These are phyloP conservation scores for Mimumesa dahlbomi DNA, from an alignment of 2,888 invertebrate genomes.

Conservation along the genomic window DNA sequence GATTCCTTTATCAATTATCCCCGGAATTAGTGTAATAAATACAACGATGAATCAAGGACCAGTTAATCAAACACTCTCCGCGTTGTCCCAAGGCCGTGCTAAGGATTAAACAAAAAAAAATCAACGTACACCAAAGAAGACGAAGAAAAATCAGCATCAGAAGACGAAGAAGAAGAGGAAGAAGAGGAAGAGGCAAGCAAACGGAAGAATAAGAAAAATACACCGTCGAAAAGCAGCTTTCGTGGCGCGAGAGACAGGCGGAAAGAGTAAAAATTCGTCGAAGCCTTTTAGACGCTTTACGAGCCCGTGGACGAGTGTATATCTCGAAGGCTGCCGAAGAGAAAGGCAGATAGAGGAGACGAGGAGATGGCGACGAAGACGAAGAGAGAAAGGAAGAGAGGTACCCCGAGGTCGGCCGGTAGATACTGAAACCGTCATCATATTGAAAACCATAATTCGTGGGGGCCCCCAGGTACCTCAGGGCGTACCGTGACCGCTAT, in stretches of 20 bases:
- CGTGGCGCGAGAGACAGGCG: constrained; percentile 20
- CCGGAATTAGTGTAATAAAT: no score
- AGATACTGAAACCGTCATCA: constrained; percentile 76
- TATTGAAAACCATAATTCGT: constrained; percentile 80
- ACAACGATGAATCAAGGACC: constrained; percentile 2
- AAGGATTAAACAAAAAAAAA: no score
- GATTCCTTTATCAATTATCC: no score
- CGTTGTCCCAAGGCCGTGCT: not conserved
- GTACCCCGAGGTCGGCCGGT: constrained; percentile 52
- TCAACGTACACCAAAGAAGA: no score
- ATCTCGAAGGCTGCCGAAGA: constrained; percentile 60
- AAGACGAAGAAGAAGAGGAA: not conserved
- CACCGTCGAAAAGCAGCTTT: not conserved
- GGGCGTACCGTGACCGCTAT: constrained; percentile 74
- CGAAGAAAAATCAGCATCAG: no score
- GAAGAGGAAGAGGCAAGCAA: not conserved
- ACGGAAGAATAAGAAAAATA: not conserved
- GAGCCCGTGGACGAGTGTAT: constrained; percentile 61
- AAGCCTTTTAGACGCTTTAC: constrained; percentile 76
- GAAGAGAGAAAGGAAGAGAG: constrained; percentile 37
- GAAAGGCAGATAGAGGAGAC: constrained; percentile 38
- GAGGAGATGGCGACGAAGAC: constrained; percentile 36
- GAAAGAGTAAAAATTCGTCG: constrained; percentile 35
- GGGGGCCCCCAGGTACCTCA: constrained; percentile 54
- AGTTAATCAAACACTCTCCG: constrained; percentile 10